phyloP scores from a whole-genome alignment of 2,888 invertebrate genomes.

The Alloscopus bannaensis region DNA sequence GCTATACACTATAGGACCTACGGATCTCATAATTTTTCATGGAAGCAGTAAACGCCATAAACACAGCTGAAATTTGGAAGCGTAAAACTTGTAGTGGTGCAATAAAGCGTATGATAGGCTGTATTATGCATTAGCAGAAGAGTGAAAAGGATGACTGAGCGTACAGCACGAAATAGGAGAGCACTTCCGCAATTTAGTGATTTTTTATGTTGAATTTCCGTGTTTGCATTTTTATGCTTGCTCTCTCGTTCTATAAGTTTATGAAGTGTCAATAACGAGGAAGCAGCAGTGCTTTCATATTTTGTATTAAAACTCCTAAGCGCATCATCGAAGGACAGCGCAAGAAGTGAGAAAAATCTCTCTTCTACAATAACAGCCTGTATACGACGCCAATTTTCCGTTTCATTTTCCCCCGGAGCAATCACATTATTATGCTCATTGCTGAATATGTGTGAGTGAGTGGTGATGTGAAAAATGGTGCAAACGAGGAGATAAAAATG shows the following conservation, averaged over 20 bases:
- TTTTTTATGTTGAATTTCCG: conserved; percentile 23
- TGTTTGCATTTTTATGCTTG: conserved; percentile 38
- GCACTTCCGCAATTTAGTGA: conserved; percentile 25
- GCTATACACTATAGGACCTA: too few species aligned
- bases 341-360: conserved; percentile 5
- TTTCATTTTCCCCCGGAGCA: too few species aligned
- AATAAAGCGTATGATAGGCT: not conserved
- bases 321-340: too few species aligned
- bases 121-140: not conserved
- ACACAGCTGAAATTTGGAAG: conserved; percentile 14
- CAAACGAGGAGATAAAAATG: too few species aligned
- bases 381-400: too few species aligned
- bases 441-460: too few species aligned
- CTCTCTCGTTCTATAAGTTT: conserved; percentile 13
- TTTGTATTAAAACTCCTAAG: conserved; percentile 18
- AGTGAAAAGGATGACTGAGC: not conserved
- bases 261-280: conserved; percentile 41
- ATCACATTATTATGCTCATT: too few species aligned
- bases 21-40: conserved; percentile 25
- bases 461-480: too few species aligned
- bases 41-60: conserved; percentile 22
- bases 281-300: not conserved
- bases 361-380: too few species aligned
- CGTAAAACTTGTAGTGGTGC: conserved; percentile 1
- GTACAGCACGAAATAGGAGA: conserved; percentile 1